Percentiles rank a stretch among this genome's conserved stretches.
Conservation (phyloP, 2,888 invertebrate species). For the Folsomia candida region DNA sequence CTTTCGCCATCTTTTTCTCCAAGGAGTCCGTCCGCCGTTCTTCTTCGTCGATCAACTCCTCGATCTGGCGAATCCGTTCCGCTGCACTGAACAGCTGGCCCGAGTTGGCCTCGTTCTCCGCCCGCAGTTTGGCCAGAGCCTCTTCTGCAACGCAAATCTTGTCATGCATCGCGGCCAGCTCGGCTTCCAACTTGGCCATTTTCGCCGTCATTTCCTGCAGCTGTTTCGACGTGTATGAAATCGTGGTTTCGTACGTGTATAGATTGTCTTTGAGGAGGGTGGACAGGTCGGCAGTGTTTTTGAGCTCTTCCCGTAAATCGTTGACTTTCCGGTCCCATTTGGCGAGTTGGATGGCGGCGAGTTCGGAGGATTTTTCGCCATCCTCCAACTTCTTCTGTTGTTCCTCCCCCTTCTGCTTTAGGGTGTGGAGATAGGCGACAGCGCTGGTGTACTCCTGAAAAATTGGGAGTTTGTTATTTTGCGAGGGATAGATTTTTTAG, state of each 20-base stretch:
- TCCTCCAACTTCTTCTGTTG: background rate
- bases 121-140: conserved; percentile 43
- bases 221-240: background rate
- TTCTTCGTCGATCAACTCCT: conserved; percentile 64
- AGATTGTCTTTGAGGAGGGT: background rate
- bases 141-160: conserved; percentile 59
- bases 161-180: conserved; percentile 56
- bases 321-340: conserved; percentile 6
- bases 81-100: conserved; percentile 55
- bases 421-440: background rate
- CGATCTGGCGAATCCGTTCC: conserved; percentile 62
- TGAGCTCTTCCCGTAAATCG: background rate
- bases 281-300: background rate
- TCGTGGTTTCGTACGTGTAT: background rate
- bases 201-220: background rate
- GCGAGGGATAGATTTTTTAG: no score
- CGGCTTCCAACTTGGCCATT: conserved; percentile 50
- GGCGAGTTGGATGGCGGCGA: background rate
- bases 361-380: background rate
- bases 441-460: background rate
- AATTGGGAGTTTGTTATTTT: background rate
- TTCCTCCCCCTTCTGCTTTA: background rate
- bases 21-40: conserved; percentile 66
- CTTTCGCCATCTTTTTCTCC: conserved; percentile 60
- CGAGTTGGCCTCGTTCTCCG: conserved; percentile 4